A percentile compares a stretch with the other conserved stretches of the same genome.
These are phyloP conservation scores for Digitonthophagus gazella DNA, from an alignment of 2,888 invertebrate species.

Conservation along the genomic window DNA sequence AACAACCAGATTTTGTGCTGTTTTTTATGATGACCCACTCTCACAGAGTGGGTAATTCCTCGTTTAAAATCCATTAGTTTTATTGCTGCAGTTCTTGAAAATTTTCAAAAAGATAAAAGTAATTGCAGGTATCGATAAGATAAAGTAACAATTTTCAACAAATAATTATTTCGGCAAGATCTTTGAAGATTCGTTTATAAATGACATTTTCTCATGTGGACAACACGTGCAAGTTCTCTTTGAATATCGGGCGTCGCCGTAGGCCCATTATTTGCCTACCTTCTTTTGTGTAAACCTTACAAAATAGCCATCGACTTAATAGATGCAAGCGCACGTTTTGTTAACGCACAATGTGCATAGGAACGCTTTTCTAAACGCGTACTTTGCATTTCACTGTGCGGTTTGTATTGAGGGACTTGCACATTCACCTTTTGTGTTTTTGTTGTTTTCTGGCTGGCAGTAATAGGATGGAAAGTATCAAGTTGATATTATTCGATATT, in stretches of 20 bases:
- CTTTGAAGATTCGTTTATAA: background rate
- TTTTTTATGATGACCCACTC: background rate
- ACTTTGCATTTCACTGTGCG: background rate
- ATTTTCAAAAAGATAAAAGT: too few relatives aligned
- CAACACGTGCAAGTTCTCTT: background rate
- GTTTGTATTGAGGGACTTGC: background rate
- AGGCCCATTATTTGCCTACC: background rate
- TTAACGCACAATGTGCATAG: background rate
- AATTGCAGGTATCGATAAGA: too few relatives aligned
- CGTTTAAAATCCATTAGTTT: too few relatives aligned
- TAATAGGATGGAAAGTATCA: background rate
- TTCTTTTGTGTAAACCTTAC: background rate
- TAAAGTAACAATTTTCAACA: too few relatives aligned
- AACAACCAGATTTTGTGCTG: background rate
- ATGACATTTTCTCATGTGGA: constrained; percentile 8
- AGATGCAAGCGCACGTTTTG: background rate
- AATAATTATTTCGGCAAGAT: too few relatives aligned
- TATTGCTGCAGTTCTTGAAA: too few relatives aligned
- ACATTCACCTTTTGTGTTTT: background rate
- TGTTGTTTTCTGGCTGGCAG: background rate
- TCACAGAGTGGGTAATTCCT: too few relatives aligned
- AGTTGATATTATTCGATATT: background rate
- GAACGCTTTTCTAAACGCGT: too few relatives aligned
- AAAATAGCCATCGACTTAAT: background rate
- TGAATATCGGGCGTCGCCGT: background rate